These are phyloP conservation scores for Tympanoctomys barrerae DNA, from an alignment of 2,797 vertebrate species.

Conservation along the genomic window DNA sequence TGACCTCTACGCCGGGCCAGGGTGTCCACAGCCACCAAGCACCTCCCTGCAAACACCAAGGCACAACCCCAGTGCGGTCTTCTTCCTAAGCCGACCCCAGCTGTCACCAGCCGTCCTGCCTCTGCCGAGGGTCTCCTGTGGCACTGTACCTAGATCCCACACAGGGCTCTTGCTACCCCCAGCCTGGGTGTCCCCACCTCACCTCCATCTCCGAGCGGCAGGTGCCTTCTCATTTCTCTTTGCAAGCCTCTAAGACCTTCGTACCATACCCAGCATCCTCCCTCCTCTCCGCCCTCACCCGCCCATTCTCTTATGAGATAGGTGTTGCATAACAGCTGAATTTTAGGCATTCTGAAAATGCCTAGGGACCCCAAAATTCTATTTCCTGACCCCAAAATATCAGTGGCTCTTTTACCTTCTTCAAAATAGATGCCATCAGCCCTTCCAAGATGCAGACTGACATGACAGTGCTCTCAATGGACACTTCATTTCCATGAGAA, in stretches of 20 bases:
- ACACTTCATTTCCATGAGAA: background rate
- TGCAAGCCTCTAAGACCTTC: background rate
- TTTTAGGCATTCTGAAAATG: background rate
- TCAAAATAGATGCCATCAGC: background rate
- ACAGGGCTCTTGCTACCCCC: no score
- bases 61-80: background rate
- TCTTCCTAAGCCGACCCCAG: background rate
- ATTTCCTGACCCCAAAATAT: background rate
- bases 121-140: rapidly evolving
- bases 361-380: background rate
- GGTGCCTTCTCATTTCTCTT: background rate
- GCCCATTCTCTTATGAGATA: background rate
- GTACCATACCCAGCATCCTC: background rate
- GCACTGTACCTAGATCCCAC: background rate
- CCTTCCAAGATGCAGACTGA: background rate
- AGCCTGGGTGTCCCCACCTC: background rate
- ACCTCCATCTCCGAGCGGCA: background rate
- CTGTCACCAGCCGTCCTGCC: background rate
- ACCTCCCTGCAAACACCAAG: background rate
- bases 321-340: background rate
- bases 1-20: no score
- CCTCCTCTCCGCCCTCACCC: background rate
- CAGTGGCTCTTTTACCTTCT: background rate
- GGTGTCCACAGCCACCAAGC: background rate
- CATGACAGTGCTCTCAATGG: background rate